A percentile compares a stretch with the other conserved stretches of the same genome.
These are phyloP conservation scores for Bombus fervidus DNA, from an alignment of 1,140 invertebrate genomes.

Conservation along the genomic window DNA sequence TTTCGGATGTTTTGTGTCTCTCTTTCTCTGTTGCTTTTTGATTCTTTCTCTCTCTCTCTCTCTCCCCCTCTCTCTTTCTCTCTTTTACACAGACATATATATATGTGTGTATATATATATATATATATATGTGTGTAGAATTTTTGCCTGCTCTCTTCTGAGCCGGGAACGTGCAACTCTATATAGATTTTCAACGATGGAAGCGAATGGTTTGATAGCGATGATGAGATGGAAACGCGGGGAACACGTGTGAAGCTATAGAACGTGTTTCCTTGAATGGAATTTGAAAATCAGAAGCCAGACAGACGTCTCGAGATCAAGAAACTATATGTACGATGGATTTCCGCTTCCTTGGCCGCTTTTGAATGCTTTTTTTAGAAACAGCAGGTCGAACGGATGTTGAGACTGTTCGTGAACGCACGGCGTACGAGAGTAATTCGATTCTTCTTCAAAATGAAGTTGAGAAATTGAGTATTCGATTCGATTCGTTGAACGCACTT, in stretches of 20 bases:
- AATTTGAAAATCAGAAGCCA: neutral
- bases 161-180: neutral
- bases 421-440: neutral
- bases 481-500: neutral
- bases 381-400: neutral
- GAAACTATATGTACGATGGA: conserved; percentile 5
- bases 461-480: neutral
- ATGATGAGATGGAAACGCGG: conserved; percentile 11
- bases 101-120: no score
- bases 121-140: neutral
- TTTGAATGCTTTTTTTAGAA: neutral
- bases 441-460: neutral
- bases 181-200: neutral
- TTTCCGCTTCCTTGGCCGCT: neutral
- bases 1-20: neutral
- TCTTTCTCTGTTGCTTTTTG: conserved; percentile 25
- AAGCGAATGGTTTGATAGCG: neutral
- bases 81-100: neutral
- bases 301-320: neutral
- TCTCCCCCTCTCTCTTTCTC: neutral
- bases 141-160: neutral
- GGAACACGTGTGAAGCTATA: neutral
- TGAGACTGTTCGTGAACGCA: neutral
- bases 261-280: neutral
- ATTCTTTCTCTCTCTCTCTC: conserved; percentile 18